These are phyloP conservation scores for Oryzias woworae DNA, from an alignment of 2,113 vertebrate genomes.

Conservation along the genomic window DNA sequence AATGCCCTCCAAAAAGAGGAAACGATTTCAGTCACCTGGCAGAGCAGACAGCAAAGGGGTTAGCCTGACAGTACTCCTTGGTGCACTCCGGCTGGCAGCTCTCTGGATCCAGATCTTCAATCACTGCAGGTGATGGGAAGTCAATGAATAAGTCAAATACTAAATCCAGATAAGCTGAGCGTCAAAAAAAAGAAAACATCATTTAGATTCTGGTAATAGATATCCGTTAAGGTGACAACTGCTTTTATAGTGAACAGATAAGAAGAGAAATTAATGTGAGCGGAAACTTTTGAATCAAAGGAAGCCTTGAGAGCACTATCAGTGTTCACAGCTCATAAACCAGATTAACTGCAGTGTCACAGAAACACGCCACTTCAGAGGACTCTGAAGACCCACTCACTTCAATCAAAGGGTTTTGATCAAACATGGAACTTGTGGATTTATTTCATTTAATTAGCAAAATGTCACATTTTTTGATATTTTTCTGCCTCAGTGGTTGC, in stretches of 20 bases:
- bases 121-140: conserved; percentile 49
- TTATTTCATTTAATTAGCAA: neutral
- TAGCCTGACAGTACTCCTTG: conserved; percentile 66
- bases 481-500: neutral
- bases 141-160: neutral
- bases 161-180: neutral
- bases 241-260: conserved; percentile 55
- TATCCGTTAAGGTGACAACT: conserved; percentile 28
- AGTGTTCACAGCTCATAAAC: conserved; percentile 60
- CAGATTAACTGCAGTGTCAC: conserved; percentile 33
- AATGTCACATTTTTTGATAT: neutral
- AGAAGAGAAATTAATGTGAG: conserved; percentile 51
- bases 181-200: conserved; percentile 8
- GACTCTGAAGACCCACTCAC: too few species aligned
- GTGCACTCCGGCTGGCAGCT: conserved; percentile 69
- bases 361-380: neutral
- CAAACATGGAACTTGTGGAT: too few species aligned
- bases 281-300: conserved; percentile 65
- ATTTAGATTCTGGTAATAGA: conserved; percentile 33
- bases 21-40: conserved; percentile 51
- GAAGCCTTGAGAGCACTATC: conserved; percentile 64
- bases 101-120: conserved; percentile 50
- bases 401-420: too few species aligned
- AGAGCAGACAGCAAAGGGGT: conserved; percentile 68
- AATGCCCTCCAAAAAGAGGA: rapidly evolving